These are phyloP conservation scores for Liolophura sinensis DNA, from an alignment of 1,140 invertebrate genomes.

Conservation along the genomic window DNA sequence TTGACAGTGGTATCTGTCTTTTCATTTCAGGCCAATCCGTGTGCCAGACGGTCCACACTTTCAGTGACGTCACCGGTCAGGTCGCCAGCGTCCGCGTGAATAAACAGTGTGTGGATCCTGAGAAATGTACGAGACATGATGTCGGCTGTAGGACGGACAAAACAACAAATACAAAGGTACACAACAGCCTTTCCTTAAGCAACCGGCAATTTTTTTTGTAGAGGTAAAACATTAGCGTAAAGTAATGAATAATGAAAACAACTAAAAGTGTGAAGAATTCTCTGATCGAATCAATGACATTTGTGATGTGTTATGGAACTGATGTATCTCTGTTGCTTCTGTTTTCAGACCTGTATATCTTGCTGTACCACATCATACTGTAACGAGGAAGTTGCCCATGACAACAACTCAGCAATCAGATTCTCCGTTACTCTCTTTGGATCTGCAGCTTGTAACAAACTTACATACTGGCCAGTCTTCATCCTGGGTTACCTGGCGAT, in stretches of 20 bases:
- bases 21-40: slow-evolving; percentile 29
- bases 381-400: slow-evolving; percentile 28
- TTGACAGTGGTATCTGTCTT: neutral
- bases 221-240: neutral
- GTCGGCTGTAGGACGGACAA: slow-evolving; percentile 21
- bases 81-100: slow-evolving; percentile 19
- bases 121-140: slow-evolving; percentile 15
- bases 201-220: no score
- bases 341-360: slow-evolving; percentile 29
- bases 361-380: slow-evolving; percentile 33
- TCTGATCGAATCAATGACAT: neutral
- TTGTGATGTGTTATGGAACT: neutral
- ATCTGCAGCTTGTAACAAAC: neutral
- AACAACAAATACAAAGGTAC: slow-evolving; percentile 2
- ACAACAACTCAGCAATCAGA: slow-evolving; percentile 17
- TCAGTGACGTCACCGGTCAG: slow-evolving; percentile 7
- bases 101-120: slow-evolving; percentile 26
- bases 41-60: slow-evolving; percentile 28
- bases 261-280: neutral
- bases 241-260: neutral
- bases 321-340: neutral
- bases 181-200: no score
- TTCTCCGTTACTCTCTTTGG: slow-evolving; percentile 16
- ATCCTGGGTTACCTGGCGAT: no score
- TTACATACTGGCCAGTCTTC: no score